These are phyloP conservation scores for Arnoldichthys spilopterus DNA, from an alignment of 2,797 vertebrate genomes.

Conservation along the genomic window DNA sequence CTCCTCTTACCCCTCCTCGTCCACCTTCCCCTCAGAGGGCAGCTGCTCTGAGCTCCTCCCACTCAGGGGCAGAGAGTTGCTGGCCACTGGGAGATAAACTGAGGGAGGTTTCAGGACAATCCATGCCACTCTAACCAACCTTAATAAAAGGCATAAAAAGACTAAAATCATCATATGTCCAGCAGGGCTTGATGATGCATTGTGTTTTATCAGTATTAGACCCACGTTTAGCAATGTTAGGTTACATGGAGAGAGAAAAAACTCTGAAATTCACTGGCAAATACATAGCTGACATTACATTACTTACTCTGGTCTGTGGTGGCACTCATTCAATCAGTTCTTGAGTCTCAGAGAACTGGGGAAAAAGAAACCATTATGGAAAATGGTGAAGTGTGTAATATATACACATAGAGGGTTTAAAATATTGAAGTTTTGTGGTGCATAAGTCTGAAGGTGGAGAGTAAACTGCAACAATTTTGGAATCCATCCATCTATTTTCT, in stretches of 20 bases:
- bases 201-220: slow-evolving; percentile 11
- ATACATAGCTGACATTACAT: background rate
- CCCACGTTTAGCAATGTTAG: background rate
- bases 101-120: slow-evolving; percentile 76
- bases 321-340: slow-evolving; percentile 82
- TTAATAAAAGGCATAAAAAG: slow-evolving; percentile 32
- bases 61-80: slow-evolving; percentile 74
- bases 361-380: slow-evolving; percentile 19
- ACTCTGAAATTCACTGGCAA: background rate
- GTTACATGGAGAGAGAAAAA: slow-evolving; percentile 1
- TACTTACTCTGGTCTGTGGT: slow-evolving; percentile 66
- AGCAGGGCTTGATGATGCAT: background rate
- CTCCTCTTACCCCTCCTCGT: slow-evolving; percentile 60
- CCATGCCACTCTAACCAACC: slow-evolving; percentile 36
- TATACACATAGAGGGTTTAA: too few species aligned
- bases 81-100: slow-evolving; percentile 76
- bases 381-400: background rate
- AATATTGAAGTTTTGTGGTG: too few species aligned
- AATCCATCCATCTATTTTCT: too few species aligned
- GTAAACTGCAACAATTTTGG: too few species aligned
- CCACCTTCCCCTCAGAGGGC: slow-evolving; percentile 73
- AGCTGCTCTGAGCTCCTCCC: slow-evolving; percentile 59
- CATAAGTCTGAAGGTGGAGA: too few species aligned
- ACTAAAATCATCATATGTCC: slow-evolving; percentile 12
- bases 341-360: slow-evolving; percentile 83